phyloP scores from a whole-genome alignment of 2,797 vertebrate species.

The Typhlichthys eigenmanni region DNA sequence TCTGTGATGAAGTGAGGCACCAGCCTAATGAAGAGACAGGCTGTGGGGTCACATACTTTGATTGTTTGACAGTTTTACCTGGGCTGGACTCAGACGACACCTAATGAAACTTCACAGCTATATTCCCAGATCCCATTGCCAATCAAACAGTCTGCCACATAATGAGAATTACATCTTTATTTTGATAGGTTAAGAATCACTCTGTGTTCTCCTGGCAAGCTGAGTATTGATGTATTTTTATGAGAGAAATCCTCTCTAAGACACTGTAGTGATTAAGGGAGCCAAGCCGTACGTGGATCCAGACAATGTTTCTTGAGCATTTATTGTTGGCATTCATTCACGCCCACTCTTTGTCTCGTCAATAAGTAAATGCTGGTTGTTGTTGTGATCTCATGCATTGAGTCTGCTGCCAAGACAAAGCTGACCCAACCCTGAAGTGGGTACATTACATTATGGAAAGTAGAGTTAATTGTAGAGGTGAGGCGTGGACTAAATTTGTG shows the following conservation, averaged over 20 bases:
- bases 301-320: slow-evolving; percentile 13
- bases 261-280: slow-evolving; percentile 6
- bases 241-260: not conserved
- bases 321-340: not conserved
- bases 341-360: slow-evolving; percentile 34
- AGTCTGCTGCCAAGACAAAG: slow-evolving; percentile 17
- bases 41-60: not conserved
- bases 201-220: not conserved
- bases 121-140: not conserved
- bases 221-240: not conserved
- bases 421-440: not conserved
- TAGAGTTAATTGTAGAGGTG: not conserved
- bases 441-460: slow-evolving; percentile 5
- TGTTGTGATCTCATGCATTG: slow-evolving; percentile 22
- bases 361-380: slow-evolving; percentile 31
- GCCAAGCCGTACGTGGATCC: not conserved
- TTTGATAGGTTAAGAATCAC: too few relatives aligned
- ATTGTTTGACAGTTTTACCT: not conserved
- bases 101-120: not conserved
- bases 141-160: not conserved
- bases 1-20: not conserved
- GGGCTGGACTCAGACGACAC: not conserved
- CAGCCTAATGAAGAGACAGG: too few relatives aligned
- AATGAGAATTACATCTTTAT: not conserved
- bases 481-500: not conserved